These are phyloP conservation scores for Muscicapa adusta DNA, from an alignment of 2,113 vertebrate genomes.

Conservation along the genomic window DNA sequence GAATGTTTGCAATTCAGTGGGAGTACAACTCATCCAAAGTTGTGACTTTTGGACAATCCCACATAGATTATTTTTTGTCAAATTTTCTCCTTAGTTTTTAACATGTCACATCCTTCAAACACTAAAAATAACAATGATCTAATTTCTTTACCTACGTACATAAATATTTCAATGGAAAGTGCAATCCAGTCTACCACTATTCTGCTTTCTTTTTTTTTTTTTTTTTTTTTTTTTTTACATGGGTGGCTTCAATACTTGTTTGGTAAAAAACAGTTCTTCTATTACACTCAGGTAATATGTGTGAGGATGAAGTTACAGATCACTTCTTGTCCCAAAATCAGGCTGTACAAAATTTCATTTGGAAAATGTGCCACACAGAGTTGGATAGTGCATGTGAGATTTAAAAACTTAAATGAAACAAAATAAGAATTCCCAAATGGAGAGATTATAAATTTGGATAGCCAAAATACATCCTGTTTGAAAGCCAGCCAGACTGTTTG, in stretches of 20 bases:
- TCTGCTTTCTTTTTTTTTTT: neutral
- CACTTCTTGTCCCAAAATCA: neutral
- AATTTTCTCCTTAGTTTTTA: slow-evolving; percentile 31
- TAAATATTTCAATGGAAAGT: neutral
- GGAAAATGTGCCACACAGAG: neutral
- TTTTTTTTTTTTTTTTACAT: neutral
- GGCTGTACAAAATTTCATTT: neutral
- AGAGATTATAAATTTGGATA: neutral
- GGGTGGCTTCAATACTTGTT: neutral
- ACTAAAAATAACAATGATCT: slow-evolving; percentile 1
- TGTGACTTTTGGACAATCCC: neutral
- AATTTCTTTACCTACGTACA: neutral
- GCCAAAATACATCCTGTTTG: neutral
- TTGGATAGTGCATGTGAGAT: neutral
- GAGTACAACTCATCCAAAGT: neutral
- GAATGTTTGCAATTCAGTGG: neutral
- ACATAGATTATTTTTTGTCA: slow-evolving; percentile 10
- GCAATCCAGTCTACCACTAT: neutral
- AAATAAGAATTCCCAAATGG: neutral
- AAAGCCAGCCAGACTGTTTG: neutral
- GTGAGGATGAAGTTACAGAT: neutral
- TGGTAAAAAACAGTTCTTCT: neutral
- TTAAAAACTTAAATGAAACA: slow-evolving; percentile 7
- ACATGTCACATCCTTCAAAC: slow-evolving; percentile 41
- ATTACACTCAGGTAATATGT: neutral